phyloP scores from a whole-genome alignment of 2,888 invertebrate species.

The Tenthredo mesomela region DNA sequence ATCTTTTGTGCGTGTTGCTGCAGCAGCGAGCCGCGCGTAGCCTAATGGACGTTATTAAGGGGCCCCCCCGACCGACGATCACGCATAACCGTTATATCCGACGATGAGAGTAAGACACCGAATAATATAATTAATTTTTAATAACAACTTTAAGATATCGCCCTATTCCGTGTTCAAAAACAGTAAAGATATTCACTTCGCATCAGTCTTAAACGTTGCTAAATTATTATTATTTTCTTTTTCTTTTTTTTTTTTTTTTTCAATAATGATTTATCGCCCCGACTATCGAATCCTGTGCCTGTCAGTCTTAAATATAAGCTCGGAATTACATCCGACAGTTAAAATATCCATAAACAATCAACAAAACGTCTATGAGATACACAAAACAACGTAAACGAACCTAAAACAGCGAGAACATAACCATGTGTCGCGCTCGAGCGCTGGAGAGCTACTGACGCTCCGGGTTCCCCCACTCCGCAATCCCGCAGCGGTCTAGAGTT shows the following conservation, averaged over 20 bases:
- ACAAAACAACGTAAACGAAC: not conserved
- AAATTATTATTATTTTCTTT: not conserved
- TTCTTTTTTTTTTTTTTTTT: not conserved
- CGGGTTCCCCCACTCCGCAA: conserved; percentile 2
- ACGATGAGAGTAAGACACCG: conserved; percentile 4
- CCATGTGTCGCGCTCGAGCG: conserved; percentile 16
- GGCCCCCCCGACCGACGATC: conserved; percentile 10
- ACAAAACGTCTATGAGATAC: not conserved
- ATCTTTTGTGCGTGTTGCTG: conserved; percentile 47
- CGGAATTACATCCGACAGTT: not conserved
- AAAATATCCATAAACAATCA: not conserved
- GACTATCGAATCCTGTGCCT: not conserved
- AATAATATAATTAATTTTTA: conserved; percentile 42
- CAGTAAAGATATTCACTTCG: not conserved
- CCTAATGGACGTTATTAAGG: conserved; percentile 44
- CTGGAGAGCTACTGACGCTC: conserved; percentile 9
- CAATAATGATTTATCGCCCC: not conserved
- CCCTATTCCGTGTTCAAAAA: not conserved
- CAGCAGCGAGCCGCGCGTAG: conserved; percentile 53
- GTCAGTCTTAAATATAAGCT: too few species aligned
- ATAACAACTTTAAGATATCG: conserved; percentile 12
- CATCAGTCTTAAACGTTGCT: not conserved
- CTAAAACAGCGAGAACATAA: not conserved
- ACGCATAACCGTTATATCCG: conserved; percentile 28
- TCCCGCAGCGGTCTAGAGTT: conserved; percentile 6